Percentiles rank a stretch among this genome's conserved stretches.
Conservation (phyloP, 1,140 invertebrate genomes). For the Drosophila oshimai region DNA sequence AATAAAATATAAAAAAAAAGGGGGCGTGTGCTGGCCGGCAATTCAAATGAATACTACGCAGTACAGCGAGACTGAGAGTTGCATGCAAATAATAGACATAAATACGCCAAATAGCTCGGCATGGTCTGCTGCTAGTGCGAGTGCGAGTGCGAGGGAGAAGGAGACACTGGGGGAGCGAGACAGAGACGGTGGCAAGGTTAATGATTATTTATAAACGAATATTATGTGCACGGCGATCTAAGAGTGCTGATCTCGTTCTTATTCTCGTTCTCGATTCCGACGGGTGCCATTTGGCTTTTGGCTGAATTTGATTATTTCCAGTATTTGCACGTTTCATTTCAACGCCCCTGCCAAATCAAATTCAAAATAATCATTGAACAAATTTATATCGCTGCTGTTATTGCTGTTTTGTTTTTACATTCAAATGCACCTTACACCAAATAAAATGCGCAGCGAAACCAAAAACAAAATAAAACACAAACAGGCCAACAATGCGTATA, state of each 20-base stretch:
- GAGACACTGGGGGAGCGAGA: not conserved
- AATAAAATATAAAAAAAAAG: constrained; percentile 16
- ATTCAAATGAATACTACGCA: constrained; percentile 31
- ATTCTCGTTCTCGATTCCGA: not conserved
- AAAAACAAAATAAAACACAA: constrained; percentile 16
- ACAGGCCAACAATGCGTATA: constrained; percentile 52
- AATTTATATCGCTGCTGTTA: constrained; percentile 4
- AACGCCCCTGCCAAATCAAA: constrained; percentile 17
- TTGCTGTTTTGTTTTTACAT: constrained; percentile 42
- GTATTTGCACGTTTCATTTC: constrained; percentile 38
- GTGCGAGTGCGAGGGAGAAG: not conserved
- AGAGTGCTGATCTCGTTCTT: constrained; percentile 27
- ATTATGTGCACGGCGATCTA: constrained; percentile 46
- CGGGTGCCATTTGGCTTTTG: not conserved
- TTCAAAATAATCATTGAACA: not conserved
- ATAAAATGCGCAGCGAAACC: constrained; percentile 59
- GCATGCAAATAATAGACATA: constrained; percentile 46
- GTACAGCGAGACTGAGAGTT: constrained; percentile 29
- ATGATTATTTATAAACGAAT: constrained; percentile 73
- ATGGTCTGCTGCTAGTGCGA: constrained; percentile 15
- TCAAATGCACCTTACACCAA: constrained; percentile 37
- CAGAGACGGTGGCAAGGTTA: constrained; percentile 53
- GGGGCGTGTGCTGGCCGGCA: constrained; percentile 26
- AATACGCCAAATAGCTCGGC: constrained; percentile 29
- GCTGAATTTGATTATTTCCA: constrained; percentile 17